Conservation (phyloP, 2,888 invertebrate species). For the Polylopha cassiicola region DNA sequence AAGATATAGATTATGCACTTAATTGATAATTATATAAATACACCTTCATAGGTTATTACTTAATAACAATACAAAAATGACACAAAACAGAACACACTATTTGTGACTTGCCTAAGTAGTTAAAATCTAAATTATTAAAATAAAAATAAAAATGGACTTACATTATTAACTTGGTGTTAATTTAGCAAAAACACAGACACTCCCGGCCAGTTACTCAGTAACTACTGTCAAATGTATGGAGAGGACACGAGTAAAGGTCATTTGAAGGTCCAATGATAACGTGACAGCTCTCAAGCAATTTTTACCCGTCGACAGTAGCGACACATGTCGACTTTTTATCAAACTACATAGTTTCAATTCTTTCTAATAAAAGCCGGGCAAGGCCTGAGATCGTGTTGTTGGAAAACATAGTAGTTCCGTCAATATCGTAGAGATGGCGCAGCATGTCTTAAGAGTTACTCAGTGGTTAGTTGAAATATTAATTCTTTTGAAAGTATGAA, state of each 20-base stretch:
- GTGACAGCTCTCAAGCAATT: constrained; percentile 22
- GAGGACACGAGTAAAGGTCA: constrained; percentile 69
- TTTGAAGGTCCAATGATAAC: constrained; percentile 69
- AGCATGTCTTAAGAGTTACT: no score
- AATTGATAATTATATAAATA: no score
- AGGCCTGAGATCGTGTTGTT: background rate
- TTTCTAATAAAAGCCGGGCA: no score
- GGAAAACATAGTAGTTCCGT: background rate
- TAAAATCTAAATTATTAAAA: constrained; percentile 11
- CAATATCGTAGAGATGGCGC: no score
- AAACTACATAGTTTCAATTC: background rate
- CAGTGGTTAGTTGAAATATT: no score
- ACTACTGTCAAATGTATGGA: constrained; percentile 60
- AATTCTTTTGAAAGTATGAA: constrained; percentile 4
- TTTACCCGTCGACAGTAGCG: constrained; percentile 19
- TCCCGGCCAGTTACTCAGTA: constrained; percentile 54
- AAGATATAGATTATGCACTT: no score
- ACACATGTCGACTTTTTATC: constrained; percentile 23
- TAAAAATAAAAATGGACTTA: constrained; percentile 31
- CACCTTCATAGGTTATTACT: no score
- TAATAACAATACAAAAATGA: no score
- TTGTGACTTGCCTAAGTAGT: no score
- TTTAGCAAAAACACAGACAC: constrained; percentile 52
- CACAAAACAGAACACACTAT: no score
- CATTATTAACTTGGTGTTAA: constrained; percentile 35